Conservation (phyloP, 2,888 invertebrate genomes). For the Drosophila atroscutellata region DNA sequence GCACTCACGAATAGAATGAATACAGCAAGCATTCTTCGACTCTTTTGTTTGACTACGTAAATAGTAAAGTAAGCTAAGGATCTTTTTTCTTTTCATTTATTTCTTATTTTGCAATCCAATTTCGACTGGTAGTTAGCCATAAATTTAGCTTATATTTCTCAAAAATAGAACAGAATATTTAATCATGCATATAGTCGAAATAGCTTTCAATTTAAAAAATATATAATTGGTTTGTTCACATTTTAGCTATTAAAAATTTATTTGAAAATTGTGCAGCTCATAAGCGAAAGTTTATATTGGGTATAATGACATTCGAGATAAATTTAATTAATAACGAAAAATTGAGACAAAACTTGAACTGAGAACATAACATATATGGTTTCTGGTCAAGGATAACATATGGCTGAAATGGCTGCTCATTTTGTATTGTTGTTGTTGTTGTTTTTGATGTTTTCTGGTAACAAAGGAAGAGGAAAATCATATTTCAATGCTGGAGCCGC, state of each 20-base stretch:
- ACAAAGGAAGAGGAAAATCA: constrained; percentile 45
- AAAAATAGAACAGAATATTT: neutral
- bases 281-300: neutral
- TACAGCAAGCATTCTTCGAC: neutral
- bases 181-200: neutral
- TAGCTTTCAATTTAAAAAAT: neutral
- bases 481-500: constrained; percentile 54
- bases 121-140: neutral
- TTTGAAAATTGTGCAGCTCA: neutral
- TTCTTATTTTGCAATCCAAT: neutral
- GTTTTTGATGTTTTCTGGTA: constrained; percentile 5
- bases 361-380: constrained; percentile 10
- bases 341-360: neutral
- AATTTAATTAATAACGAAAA: neutral
- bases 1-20: constrained; percentile 56
- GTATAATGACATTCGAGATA: neutral
- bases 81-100: too few relatives aligned
- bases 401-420: constrained; percentile 18
- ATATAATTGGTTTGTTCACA: neutral
- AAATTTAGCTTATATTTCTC: too few relatives aligned
- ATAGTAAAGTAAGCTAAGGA: neutral
- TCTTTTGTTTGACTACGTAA: constrained; percentile 1
- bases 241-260: neutral
- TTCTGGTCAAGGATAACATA: constrained; percentile 9
- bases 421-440: constrained; percentile 19